phyloP scores from a whole-genome alignment of 2,113 vertebrate species.

The Petromus typicus region DNA sequence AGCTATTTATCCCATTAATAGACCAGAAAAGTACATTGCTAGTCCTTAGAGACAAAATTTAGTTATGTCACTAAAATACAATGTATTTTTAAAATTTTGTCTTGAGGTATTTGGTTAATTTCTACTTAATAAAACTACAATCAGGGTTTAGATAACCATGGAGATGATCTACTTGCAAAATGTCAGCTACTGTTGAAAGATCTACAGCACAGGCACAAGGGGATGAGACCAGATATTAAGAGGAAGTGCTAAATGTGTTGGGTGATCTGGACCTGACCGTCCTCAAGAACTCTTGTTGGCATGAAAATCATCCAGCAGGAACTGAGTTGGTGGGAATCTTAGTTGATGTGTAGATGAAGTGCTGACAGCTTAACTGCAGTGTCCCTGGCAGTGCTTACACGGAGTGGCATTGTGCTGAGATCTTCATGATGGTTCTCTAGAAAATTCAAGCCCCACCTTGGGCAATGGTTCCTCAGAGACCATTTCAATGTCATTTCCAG shows the following conservation, averaged over 20 bases:
- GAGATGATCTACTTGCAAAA: constrained; percentile 24
- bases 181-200: constrained; percentile 34
- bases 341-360: constrained; percentile 12
- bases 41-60: not conserved
- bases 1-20: not conserved
- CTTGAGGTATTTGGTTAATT: constrained; percentile 17
- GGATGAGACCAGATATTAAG: not conserved
- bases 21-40: not conserved
- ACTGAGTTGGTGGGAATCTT: not conserved
- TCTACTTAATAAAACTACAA: not conserved
- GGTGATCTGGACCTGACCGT: fast-evolving
- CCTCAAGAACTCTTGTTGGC: not conserved
- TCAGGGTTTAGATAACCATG: constrained; percentile 31
- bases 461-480: not conserved
- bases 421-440: not conserved
- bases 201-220: not conserved
- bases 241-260: not conserved
- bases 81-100: not conserved
- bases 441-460: not conserved
- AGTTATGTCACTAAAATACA: not conserved
- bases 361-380: not conserved
- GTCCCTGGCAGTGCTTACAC: not conserved
- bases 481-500: not conserved
- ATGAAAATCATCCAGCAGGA: not conserved
- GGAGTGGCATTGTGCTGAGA: not conserved